Evolutionary conservation across 2,888 invertebrate genomes (phyloP).

Genomic region (Stenolophus ochropezus): DNA sequence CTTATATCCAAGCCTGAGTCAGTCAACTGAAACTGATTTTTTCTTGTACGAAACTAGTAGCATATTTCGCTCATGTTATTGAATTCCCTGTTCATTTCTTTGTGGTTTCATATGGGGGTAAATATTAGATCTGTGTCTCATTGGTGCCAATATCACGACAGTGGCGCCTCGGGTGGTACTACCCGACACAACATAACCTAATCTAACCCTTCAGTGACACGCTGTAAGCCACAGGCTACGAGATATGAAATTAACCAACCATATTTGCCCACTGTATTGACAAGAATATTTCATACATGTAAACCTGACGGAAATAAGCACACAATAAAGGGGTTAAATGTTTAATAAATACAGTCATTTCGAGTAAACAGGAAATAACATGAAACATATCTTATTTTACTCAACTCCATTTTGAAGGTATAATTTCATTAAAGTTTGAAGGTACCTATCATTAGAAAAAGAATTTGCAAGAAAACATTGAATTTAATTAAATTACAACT

Average conservation of each 20-base stretch:
- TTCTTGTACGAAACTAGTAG: not conserved
- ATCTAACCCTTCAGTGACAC: slow-evolving; percentile 32
- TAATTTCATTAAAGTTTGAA: too few relatives aligned
- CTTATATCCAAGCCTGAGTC: too few relatives aligned
- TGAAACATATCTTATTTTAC: too few relatives aligned
- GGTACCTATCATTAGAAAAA: too few relatives aligned
- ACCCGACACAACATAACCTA: slow-evolving; percentile 40
- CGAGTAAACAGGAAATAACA: too few relatives aligned
- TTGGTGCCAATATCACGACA: slow-evolving; percentile 47
- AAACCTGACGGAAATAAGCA: slow-evolving; percentile 28
- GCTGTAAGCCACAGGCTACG: not conserved
- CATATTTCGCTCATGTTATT: not conserved
- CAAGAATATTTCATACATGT: slow-evolving; percentile 31
- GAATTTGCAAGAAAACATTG: too few relatives aligned
- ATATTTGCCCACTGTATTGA: slow-evolving; percentile 31
- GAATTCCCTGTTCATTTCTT: slow-evolving; percentile 22
- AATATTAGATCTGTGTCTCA: slow-evolving; percentile 49
- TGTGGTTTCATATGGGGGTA: not conserved
- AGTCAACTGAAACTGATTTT: too few relatives aligned
- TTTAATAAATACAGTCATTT: too few relatives aligned
- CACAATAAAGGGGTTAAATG: not conserved
- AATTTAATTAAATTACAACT: too few relatives aligned
- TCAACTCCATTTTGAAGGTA: too few relatives aligned
- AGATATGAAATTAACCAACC: slow-evolving; percentile 44
- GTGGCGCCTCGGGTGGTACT: slow-evolving; percentile 9